phyloP scores from a whole-genome alignment of 92 coral and sea anemone genomes.

The Ricordea florida region DNA sequence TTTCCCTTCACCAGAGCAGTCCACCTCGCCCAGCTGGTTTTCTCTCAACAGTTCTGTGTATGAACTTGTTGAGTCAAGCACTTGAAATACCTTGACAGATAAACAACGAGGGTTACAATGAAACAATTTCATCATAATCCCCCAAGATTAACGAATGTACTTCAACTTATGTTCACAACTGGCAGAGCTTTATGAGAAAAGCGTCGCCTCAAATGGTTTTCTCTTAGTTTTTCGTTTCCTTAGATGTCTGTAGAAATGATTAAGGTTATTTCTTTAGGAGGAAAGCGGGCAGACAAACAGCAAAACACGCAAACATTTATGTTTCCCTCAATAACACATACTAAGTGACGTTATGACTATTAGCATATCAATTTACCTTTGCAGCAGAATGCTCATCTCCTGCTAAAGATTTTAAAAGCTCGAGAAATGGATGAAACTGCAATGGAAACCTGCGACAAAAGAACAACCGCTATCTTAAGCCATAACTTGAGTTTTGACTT shows the following conservation, averaged over 20 bases:
- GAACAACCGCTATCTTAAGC: not conserved
- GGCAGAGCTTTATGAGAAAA: too few relatives aligned
- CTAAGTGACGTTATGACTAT: not conserved
- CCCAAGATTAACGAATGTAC: too few relatives aligned
- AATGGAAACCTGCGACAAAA: slow-evolving; percentile 75
- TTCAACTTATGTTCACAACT: too few relatives aligned
- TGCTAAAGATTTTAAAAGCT: slow-evolving; percentile 71
- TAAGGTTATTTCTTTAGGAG: too few relatives aligned
- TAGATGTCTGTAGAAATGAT: too few relatives aligned
- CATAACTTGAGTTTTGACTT: not conserved
- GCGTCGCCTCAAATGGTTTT: too few relatives aligned
- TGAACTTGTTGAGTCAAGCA: slow-evolving; percentile 64
- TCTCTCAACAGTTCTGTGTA: slow-evolving; percentile 89
- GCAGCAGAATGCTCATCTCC: slow-evolving; percentile 80
- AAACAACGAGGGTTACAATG: not conserved
- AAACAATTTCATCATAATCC: too few relatives aligned
- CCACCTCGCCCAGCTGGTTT: slow-evolving; percentile 91
- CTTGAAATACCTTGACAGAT: slow-evolving; percentile 62
- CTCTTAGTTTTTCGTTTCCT: too few relatives aligned
- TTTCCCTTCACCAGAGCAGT: slow-evolving; percentile 89
- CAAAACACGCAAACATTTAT: too few relatives aligned
- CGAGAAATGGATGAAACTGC: slow-evolving; percentile 69
- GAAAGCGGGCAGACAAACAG: too few relatives aligned
- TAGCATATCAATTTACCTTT: slow-evolving; percentile 43
- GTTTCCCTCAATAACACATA: not conserved